These are phyloP conservation scores for Myotis myotis DNA, from an alignment of 2,797 vertebrate species.

Conservation along the genomic window DNA sequence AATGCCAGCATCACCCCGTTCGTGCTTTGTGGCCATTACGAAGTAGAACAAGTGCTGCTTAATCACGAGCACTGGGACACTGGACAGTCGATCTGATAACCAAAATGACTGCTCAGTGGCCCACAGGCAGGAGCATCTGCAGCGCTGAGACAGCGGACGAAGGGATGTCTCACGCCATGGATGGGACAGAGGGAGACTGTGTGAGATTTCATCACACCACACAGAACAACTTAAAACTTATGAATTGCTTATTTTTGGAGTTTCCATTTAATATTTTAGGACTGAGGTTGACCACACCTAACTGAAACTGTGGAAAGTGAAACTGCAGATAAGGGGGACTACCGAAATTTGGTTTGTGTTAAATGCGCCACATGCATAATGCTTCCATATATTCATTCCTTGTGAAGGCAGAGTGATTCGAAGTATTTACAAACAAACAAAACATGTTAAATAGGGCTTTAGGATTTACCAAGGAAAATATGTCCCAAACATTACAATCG, in stretches of 20 bases:
- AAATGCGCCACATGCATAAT: neutral
- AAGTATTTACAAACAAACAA: neutral
- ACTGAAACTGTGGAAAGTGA: neutral
- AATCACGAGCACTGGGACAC: neutral
- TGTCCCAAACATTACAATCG: neutral
- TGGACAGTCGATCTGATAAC: neutral
- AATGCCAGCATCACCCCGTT: neutral
- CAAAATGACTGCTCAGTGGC: neutral
- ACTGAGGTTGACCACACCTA: neutral
- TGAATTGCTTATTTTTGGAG: neutral
- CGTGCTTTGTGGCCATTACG: neutral
- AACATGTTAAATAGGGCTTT: neutral
- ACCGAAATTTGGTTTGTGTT: neutral
- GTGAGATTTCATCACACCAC: neutral
- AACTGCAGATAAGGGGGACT: neutral
- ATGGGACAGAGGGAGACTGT: neutral
- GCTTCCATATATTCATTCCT: neutral
- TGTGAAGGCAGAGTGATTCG: neutral
- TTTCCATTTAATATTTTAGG: neutral
- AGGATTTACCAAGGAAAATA: slow-evolving; percentile 25
- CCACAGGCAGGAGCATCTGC: neutral
- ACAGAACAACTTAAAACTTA: neutral
- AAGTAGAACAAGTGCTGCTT: neutral
- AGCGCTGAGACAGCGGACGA: neutral
- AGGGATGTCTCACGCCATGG: neutral